Percentiles rank a stretch among this genome's conserved stretches.
These are phyloP conservation scores for Beris morrisii DNA, from an alignment of 2,888 invertebrate species.

Conservation along the genomic window DNA sequence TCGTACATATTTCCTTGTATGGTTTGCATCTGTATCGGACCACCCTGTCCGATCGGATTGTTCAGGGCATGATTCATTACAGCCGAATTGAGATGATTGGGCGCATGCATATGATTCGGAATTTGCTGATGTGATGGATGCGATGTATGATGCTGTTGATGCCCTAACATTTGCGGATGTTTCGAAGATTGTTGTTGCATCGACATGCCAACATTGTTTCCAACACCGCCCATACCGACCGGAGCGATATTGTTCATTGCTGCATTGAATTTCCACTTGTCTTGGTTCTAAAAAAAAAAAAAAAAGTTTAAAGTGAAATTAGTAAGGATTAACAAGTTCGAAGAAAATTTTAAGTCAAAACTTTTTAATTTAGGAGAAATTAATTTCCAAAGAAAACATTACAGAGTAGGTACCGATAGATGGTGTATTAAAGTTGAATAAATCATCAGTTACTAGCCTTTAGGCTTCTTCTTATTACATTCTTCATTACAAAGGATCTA, in stretches of 20 bases:
- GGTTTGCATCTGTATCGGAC: conserved; percentile 51
- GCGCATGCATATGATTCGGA: conserved; percentile 50
- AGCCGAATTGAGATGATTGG: conserved; percentile 51
- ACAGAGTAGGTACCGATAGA: too few species aligned
- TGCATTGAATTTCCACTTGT: conserved; percentile 82
- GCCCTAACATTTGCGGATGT: conserved; percentile 57
- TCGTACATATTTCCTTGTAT: conserved; percentile 54
- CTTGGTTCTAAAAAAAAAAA: conserved; percentile 69
- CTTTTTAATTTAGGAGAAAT: too few species aligned
- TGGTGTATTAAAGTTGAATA: too few species aligned
- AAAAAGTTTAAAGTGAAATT: conserved; percentile 22
- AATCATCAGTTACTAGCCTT: too few species aligned
- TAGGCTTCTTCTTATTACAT: too few species aligned
- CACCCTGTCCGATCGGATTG: conserved; percentile 49
- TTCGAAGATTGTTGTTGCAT: conserved; percentile 45
- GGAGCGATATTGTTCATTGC: conserved; percentile 60
- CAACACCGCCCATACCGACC: conserved; percentile 58
- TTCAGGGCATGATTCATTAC: conserved; percentile 54
- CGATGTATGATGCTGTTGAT: conserved; percentile 42
- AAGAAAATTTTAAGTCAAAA: too few species aligned
- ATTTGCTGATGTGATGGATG: conserved; percentile 61
- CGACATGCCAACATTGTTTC: conserved; percentile 54
- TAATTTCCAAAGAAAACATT: too few species aligned
- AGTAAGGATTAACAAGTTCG: conserved; percentile 38
- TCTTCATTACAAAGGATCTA: too few species aligned